Evolutionary conservation across 2,888 invertebrate genomes (phyloP).

Genomic region (Philereme vetulata): DNA sequence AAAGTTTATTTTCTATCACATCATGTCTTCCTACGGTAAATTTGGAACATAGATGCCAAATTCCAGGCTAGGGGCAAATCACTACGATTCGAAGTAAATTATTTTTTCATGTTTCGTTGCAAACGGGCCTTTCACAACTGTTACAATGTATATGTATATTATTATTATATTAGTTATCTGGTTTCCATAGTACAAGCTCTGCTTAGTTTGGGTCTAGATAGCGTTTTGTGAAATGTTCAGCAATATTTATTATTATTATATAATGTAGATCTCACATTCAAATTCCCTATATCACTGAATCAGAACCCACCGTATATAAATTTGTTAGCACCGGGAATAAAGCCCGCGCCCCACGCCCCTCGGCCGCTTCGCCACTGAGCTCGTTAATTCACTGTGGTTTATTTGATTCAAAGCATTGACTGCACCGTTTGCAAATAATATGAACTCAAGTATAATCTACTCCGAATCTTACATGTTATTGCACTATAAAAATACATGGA

Average conservation of each 20-base stretch:
- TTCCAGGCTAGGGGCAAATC: constrained; percentile 68
- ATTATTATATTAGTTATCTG: too few species aligned
- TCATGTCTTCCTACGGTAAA: constrained; percentile 77
- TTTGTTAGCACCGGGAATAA: too few species aligned
- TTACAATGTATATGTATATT: too few species aligned
- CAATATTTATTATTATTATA: too few species aligned
- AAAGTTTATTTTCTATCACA: constrained; percentile 83
- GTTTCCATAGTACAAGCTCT: too few species aligned
- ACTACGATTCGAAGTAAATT: constrained; percentile 74
- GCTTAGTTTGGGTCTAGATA: too few species aligned
- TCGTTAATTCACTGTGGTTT: constrained; percentile 27
- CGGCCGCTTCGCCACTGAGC: too few species aligned
- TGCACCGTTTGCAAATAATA: constrained; percentile 14
- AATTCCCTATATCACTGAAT: too few species aligned
- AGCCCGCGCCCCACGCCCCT: too few species aligned
- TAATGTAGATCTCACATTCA: too few species aligned
- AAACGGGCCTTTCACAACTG: constrained; percentile 8
- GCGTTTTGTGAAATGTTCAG: too few species aligned
- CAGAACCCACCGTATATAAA: too few species aligned
- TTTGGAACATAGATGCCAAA: constrained; percentile 79
- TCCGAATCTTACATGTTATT: constrained; percentile 70
- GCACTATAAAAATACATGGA: constrained; percentile 79
- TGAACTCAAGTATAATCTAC: constrained; percentile 49
- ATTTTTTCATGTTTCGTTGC: constrained; percentile 19
- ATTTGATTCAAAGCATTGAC: constrained; percentile 22